Conservation (phyloP, 2,113 vertebrate species). For the Brachyhypopomus gauderio region DNA sequence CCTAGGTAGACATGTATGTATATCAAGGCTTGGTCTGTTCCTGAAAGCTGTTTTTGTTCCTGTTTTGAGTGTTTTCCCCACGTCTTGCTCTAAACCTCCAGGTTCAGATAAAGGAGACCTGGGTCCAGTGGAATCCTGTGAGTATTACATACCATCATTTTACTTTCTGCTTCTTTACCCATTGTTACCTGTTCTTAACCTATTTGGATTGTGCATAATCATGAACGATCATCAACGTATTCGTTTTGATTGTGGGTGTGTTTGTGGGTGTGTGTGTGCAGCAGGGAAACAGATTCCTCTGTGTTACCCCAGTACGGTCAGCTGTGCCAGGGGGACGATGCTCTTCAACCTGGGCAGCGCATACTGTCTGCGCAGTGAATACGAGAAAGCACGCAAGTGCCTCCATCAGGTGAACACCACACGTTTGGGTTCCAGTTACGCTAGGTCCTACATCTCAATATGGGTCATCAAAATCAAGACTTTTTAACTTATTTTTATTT, state of each 20-base stretch:
- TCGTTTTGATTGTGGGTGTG: slow-evolving; percentile 6
- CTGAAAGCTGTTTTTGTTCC: not conserved
- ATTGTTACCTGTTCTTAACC: too few species aligned
- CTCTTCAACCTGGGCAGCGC: slow-evolving; percentile 97
- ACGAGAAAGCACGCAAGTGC: slow-evolving; percentile 96
- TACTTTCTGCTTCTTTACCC: not conserved
- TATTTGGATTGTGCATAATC: not conserved
- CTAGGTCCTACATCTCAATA: not conserved
- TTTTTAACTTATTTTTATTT: not conserved
- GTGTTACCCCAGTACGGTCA: slow-evolving; percentile 94
- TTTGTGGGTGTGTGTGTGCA: slow-evolving; percentile 61
- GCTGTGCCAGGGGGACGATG: slow-evolving; percentile 93
- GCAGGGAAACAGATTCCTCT: slow-evolving; percentile 92
- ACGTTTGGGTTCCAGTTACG: not conserved
- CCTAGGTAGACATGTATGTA: too few species aligned
- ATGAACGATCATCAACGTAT: not conserved
- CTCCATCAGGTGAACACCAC: slow-evolving; percentile 87
- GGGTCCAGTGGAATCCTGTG: slow-evolving; percentile 91
- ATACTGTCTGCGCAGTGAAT: slow-evolving; percentile 95
- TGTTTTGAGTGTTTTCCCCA: not conserved
- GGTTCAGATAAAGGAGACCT: slow-evolving; percentile 94
- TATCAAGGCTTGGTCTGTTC: not conserved
- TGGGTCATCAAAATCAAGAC: not conserved
- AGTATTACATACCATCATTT: slow-evolving; percentile 66
- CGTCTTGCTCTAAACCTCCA: slow-evolving; percentile 60